Conservation (phyloP, 1,140 invertebrate genomes). For the Myzus persicae region DNA sequence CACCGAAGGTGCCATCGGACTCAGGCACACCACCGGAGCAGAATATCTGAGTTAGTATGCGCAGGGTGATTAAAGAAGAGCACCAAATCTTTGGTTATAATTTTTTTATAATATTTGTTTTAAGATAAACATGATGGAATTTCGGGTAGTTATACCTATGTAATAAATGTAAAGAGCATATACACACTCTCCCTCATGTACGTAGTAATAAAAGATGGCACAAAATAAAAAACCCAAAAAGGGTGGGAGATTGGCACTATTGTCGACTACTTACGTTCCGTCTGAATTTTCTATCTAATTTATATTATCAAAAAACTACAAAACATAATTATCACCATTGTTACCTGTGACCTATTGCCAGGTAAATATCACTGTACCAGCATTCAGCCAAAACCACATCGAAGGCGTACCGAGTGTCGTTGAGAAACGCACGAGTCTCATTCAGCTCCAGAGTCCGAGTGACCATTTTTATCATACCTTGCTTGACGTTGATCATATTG, state of each 20-base stretch:
- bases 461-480: not conserved
- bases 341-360: constrained; percentile 61
- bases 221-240: not conserved
- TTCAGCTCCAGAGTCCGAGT: not conserved
- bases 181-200: too few relatives aligned
- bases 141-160: too few relatives aligned
- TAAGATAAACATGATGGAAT: not conserved
- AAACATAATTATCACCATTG: not conserved
- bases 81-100: not conserved
- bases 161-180: too few relatives aligned
- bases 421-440: constrained; percentile 1
- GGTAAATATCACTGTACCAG: constrained; percentile 63
- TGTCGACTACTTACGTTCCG: not conserved
- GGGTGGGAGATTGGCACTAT: not conserved
- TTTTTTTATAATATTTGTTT: too few relatives aligned
- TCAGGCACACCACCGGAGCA: constrained; percentile 3
- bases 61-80: not conserved
- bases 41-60: not conserved
- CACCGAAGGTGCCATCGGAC: not conserved
- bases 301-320: not conserved
- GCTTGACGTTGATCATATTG: constrained; percentile 16
- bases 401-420: constrained; percentile 54
- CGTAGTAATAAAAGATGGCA: not conserved
- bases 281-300: not conserved
- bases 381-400: constrained; percentile 63